Percentiles rank a stretch among this genome's conserved stretches.
Conservation (phyloP, 1,140 invertebrate genomes). For the Solen grandis region DNA sequence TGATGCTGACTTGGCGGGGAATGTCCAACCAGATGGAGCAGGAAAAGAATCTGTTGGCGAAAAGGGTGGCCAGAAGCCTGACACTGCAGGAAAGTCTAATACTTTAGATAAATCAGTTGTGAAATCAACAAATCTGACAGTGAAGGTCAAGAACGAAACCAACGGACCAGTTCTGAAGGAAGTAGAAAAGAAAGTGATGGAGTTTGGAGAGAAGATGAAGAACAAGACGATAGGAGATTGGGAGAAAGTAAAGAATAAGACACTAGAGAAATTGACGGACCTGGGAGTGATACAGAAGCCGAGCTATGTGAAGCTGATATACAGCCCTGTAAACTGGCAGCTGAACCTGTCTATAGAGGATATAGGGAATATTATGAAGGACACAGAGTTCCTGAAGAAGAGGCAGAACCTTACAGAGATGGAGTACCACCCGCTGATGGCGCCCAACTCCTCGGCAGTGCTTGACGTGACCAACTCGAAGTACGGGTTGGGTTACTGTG, state of each 20-base stretch:
- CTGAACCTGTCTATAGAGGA: slow-evolving; percentile 73
- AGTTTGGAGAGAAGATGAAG: slow-evolving; percentile 67
- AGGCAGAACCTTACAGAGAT: slow-evolving; percentile 63
- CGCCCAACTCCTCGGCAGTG: slow-evolving; percentile 41
- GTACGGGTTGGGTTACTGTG: slow-evolving; percentile 71
- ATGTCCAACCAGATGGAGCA: too few species aligned
- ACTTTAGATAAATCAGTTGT: slow-evolving; percentile 8
- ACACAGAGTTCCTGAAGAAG: slow-evolving; percentile 72
- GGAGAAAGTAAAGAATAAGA: slow-evolving; percentile 74
- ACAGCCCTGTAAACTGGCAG: slow-evolving; percentile 66
- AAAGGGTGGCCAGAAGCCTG: too few species aligned
- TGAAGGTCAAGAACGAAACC: slow-evolving; percentile 45
- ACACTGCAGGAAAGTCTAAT: slow-evolving; percentile 5
- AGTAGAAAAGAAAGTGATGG: slow-evolving; percentile 64
- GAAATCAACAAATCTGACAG: slow-evolving; percentile 28
- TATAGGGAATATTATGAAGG: slow-evolving; percentile 75
- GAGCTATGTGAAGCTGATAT: slow-evolving; percentile 60
- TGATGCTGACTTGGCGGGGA: too few species aligned
- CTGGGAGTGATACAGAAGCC: slow-evolving; percentile 64
- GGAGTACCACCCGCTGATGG: slow-evolving; percentile 60
- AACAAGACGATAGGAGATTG: slow-evolving; percentile 70
- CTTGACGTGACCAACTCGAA: slow-evolving; percentile 51
- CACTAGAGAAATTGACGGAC: slow-evolving; percentile 71
- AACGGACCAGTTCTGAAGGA: slow-evolving; percentile 53
- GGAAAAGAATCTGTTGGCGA: too few species aligned